Conservation (phyloP, 2,113 vertebrate species). For the Montifringilla adamsi region DNA sequence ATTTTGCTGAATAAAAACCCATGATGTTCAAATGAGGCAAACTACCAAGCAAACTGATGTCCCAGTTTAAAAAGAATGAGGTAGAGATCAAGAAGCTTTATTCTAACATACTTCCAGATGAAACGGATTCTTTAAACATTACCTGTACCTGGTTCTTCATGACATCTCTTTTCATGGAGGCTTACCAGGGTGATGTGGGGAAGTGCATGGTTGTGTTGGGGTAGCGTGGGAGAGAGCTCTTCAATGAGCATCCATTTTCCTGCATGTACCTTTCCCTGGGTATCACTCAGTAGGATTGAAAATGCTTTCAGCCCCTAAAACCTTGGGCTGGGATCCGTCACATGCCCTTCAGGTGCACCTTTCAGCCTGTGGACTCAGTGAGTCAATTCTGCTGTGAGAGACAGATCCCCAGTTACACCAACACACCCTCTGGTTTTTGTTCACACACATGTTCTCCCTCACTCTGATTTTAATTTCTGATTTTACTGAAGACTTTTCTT, state of each 20-base stretch:
- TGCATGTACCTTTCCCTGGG: neutral
- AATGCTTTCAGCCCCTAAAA: neutral
- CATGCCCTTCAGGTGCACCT: neutral
- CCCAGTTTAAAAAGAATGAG: neutral
- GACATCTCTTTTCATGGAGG: neutral
- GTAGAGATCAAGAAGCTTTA: neutral
- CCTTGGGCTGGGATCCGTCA: neutral
- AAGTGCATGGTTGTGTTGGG: neutral
- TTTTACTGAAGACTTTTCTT: neutral
- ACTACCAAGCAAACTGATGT: neutral
- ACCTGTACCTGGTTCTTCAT: neutral
- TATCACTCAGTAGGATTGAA: fast-evolving
- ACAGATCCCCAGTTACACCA: neutral
- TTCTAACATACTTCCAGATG: neutral
- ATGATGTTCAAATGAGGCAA: neutral
- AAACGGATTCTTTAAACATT: neutral
- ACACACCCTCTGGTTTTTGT: neutral
- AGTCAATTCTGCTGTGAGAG: neutral
- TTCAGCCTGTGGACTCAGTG: neutral
- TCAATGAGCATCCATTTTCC: neutral
- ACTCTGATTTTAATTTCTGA: neutral
- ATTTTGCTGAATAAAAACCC: neutral
- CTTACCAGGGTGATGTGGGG: neutral
- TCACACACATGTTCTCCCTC: neutral
- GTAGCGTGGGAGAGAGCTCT: neutral